These are phyloP conservation scores for Enteromius viviparus DNA, from an alignment of 2,797 vertebrate genomes.

Conservation along the genomic window DNA sequence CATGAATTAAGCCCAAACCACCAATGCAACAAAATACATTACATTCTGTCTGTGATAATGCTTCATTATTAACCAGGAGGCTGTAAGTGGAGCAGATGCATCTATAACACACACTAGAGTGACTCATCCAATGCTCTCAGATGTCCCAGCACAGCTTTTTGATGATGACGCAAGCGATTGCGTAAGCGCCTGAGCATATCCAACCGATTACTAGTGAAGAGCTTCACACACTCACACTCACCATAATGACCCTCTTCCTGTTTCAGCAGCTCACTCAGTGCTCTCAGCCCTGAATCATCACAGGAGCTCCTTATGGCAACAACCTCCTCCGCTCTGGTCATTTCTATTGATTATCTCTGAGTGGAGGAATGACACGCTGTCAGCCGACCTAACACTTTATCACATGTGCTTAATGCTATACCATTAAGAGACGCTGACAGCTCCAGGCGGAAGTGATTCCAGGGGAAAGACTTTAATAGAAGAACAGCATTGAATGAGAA, in stretches of 20 bases:
- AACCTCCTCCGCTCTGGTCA: constrained; percentile 7
- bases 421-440: neutral
- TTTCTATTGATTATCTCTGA: constrained; percentile 31
- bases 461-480: neutral
- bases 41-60: neutral
- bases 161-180: constrained; percentile 67
- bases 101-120: constrained; percentile 19
- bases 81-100: constrained; percentile 37
- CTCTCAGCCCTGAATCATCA: constrained; percentile 11
- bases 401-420: constrained; percentile 23
- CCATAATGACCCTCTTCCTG: constrained; percentile 22
- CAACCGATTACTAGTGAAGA: constrained; percentile 58
- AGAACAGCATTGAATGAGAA: neutral
- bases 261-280: neutral
- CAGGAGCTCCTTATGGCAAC: constrained; percentile 12
- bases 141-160: constrained; percentile 62
- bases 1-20: neutral
- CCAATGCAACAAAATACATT: neutral
- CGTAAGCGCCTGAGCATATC: constrained; percentile 64
- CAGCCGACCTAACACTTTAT: constrained; percentile 17
- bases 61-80: constrained; percentile 18
- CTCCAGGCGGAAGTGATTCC: neutral
- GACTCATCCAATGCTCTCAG: constrained; percentile 60
- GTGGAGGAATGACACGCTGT: constrained; percentile 11
- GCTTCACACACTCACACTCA: constrained; percentile 38